Conservation (phyloP, 2,113 vertebrate genomes). For the Notiomystis cincta region DNA sequence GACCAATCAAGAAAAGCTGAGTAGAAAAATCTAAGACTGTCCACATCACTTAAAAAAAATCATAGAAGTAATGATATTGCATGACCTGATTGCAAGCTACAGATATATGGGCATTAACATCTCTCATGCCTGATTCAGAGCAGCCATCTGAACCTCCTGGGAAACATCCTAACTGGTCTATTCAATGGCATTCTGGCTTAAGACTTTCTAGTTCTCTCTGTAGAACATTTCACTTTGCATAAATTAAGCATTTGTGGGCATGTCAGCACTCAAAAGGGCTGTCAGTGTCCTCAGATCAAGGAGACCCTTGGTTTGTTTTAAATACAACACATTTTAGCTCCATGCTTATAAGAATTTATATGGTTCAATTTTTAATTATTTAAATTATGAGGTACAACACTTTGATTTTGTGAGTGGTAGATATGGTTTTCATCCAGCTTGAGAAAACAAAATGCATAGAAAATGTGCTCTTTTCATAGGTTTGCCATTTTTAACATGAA, state of each 20-base stretch:
- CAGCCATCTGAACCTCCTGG: background rate
- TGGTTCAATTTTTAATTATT: background rate
- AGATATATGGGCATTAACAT: background rate
- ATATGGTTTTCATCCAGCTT: background rate
- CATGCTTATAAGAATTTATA: background rate
- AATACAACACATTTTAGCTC: background rate
- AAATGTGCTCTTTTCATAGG: background rate
- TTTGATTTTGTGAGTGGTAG: background rate
- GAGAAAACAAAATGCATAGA: background rate
- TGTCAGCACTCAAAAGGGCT: background rate
- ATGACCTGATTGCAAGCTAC: background rate
- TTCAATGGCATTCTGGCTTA: background rate
- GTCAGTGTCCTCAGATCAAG: background rate
- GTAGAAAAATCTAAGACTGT: background rate
- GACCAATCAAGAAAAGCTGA: background rate
- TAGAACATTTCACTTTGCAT: background rate
- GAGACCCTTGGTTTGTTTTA: background rate
- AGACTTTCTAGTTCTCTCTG: background rate
- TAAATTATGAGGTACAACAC: background rate
- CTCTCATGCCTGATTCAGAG: background rate
- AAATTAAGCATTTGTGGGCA: background rate
- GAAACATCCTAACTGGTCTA: background rate
- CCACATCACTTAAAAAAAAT: background rate
- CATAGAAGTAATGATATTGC: background rate
- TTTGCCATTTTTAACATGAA: background rate